A percentile compares a stretch with the other conserved stretches of the same genome.
phyloP scores from a whole-genome alignment of 2,888 invertebrate species.

The Gandaritis pyraliata region DNA sequence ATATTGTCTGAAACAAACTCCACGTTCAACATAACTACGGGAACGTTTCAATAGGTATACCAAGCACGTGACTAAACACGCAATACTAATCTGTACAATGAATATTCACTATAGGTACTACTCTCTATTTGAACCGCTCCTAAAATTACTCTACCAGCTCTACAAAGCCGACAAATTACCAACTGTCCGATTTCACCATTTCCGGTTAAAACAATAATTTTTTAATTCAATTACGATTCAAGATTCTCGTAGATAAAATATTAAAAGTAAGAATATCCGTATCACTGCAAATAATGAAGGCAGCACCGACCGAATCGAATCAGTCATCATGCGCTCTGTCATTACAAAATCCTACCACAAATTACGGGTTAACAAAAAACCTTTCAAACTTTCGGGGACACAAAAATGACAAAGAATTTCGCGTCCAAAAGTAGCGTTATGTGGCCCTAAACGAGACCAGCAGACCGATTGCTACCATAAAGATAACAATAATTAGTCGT shows the following conservation, averaged over 20 bases:
- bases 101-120: conserved; percentile 59
- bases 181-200: conserved; percentile 47
- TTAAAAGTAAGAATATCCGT: conserved; percentile 68
- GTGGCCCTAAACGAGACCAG: conserved; percentile 69
- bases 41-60: conserved; percentile 54
- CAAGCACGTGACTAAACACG: conserved; percentile 68
- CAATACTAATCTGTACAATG: conserved; percentile 66
- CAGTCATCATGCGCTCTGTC: conserved; percentile 63
- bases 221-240: conserved; percentile 61
- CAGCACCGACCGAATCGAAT: conserved; percentile 59
- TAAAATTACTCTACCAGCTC: conserved; percentile 49
- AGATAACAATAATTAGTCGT: conserved; percentile 83
- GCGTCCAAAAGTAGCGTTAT: conserved; percentile 71
- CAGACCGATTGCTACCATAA: conserved; percentile 79
- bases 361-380: conserved; percentile 55
- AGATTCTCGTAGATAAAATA: conserved; percentile 58
- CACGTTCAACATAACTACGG: conserved; percentile 30
- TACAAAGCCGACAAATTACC: conserved; percentile 50
- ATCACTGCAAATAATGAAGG: conserved; percentile 81
- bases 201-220: conserved; percentile 50
- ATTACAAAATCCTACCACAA: conserved; percentile 61
- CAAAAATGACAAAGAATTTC: conserved; percentile 70
- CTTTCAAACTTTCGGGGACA: conserved; percentile 57
- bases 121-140: conserved; percentile 55
- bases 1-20: conserved; percentile 14